Evolutionary conservation across 2,797 vertebrate genomes (phyloP).

Genomic region (Odontamblyopus rebecca): DNA sequence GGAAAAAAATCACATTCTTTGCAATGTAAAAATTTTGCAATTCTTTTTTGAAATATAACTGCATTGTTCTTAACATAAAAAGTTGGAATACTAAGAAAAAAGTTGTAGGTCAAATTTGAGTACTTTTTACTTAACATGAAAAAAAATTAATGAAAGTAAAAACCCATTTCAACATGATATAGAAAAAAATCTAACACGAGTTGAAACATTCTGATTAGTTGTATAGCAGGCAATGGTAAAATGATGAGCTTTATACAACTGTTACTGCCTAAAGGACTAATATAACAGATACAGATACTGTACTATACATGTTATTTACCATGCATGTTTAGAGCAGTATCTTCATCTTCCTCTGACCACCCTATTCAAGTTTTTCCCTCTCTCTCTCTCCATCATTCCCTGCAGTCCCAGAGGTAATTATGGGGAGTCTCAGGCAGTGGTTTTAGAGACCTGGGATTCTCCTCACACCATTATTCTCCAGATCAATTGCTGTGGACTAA

Average conservation of each 20-base stretch:
- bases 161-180: too few relatives aligned
- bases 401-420: slow-evolving; percentile 66
- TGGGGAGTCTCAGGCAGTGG: slow-evolving; percentile 55
- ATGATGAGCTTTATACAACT: neutral
- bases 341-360: slow-evolving; percentile 17
- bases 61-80: neutral
- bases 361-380: slow-evolving; percentile 1
- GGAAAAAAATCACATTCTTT: neutral
- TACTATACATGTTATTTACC: neutral
- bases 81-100: too few relatives aligned
- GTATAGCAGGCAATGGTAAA: neutral
- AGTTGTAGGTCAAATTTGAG: too few relatives aligned
- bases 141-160: too few relatives aligned
- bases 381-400: slow-evolving; percentile 33
- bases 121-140: too few relatives aligned
- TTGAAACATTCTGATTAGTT: neutral
- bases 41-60: neutral
- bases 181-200: neutral
- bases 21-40: neutral
- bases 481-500: slow-evolving; percentile 67
- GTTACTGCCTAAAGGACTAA: neutral
- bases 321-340: slow-evolving; percentile 22
- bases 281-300: too few relatives aligned
- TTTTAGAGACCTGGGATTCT: slow-evolving; percentile 53
- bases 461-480: slow-evolving; percentile 60